phyloP scores from a whole-genome alignment of 2,888 invertebrate species.

The Enoplolaimus lenunculus region DNA sequence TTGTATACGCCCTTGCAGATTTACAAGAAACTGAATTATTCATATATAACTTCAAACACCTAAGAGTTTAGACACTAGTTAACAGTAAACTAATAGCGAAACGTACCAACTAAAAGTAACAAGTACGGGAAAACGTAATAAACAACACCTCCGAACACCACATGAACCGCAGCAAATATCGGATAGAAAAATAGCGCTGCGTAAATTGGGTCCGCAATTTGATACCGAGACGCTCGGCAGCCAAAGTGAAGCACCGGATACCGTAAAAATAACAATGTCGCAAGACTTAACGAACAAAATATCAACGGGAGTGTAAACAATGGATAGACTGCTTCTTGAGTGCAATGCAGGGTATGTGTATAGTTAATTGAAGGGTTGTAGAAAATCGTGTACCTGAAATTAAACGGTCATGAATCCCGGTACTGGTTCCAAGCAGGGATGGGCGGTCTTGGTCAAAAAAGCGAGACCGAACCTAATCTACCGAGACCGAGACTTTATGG shows the following conservation, averaged over 20 bases:
- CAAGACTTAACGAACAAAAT: conserved; percentile 71
- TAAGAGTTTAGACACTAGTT: no score
- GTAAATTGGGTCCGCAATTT: conserved; percentile 62
- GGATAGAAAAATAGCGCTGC: conserved; percentile 87
- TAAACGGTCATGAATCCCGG: neutral
- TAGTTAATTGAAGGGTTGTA: conserved; percentile 87
- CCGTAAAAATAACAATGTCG: neutral
- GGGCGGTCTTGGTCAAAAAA: no score
- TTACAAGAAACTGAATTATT: no score
- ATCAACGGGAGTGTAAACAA: conserved; percentile 77
- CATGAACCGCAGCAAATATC: conserved; percentile 66
- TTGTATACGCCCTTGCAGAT: no score
- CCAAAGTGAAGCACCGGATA: conserved; percentile 24
- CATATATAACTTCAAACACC: no score
- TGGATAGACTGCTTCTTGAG: conserved; percentile 93
- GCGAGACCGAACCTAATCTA: no score
- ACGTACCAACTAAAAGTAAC: no score
- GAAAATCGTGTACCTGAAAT: conserved; percentile 89
- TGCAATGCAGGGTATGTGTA: conserved; percentile 71
- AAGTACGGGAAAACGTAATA: conserved; percentile 9
- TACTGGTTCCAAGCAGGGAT: neutral
- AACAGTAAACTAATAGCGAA: no score
- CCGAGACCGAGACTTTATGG: no score
- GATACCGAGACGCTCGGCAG: no score
- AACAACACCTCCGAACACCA: conserved; percentile 65